Evolutionary conservation across 2,797 vertebrate species (phyloP).

Genomic region (Siniperca obscura): DNA sequence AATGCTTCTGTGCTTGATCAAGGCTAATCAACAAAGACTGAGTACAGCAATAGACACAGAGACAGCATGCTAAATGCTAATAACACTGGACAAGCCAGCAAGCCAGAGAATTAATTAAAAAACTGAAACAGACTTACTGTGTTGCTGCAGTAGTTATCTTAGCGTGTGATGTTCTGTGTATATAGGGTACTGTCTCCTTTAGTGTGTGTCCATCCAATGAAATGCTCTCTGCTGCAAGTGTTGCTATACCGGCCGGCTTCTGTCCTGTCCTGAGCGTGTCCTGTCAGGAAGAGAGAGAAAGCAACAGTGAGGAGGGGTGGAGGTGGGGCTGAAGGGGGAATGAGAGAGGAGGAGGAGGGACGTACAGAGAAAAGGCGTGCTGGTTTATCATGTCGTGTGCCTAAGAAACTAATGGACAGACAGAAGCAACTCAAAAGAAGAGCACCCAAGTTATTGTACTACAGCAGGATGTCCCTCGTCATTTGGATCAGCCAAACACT

Average conservation of each 20-base stretch:
- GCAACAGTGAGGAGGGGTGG: constrained; percentile 63
- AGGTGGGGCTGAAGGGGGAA: constrained; percentile 56
- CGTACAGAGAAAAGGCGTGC: constrained; percentile 36
- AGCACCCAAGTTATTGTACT: background rate
- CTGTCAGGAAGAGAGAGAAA: constrained; percentile 60
- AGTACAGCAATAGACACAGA: constrained; percentile 25
- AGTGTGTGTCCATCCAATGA: constrained; percentile 44
- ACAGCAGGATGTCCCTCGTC: constrained; percentile 7
- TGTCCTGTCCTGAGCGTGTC: constrained; percentile 64
- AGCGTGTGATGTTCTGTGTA: constrained; percentile 23
- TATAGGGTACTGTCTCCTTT: constrained; percentile 11
- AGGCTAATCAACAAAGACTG: constrained; percentile 17
- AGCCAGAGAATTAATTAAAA: background rate
- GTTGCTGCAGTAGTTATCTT: constrained; percentile 28
- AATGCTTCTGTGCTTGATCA: constrained; percentile 13
- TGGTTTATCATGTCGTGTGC: constrained; percentile 27
- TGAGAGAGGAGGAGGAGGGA: constrained; percentile 48
- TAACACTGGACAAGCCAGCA: constrained; percentile 37
- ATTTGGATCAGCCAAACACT: constrained; percentile 59
- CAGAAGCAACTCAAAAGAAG: constrained; percentile 10
- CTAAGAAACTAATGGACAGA: constrained; percentile 24
- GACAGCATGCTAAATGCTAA: constrained; percentile 66
- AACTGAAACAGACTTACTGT: constrained; percentile 60
- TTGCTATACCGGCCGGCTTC: constrained; percentile 64
- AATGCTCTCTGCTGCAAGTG: constrained; percentile 42